Percentiles rank a stretch among this genome's conserved stretches.
phyloP scores from a whole-genome alignment of 2,113 vertebrate species.

The Dasyprocta punctata region DNA sequence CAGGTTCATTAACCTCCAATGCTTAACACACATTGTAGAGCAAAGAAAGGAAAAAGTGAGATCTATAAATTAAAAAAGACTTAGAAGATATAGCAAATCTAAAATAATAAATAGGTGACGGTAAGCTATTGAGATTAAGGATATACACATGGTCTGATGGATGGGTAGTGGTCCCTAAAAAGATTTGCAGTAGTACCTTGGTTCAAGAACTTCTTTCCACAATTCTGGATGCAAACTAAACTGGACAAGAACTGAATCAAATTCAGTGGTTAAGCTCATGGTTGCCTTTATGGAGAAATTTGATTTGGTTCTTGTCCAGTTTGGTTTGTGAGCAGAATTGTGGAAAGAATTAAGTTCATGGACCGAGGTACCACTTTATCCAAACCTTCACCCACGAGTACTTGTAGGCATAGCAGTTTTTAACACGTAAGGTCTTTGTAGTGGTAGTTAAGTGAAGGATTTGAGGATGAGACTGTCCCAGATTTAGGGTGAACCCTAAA shows the following conservation, averaged over 20 bases:
- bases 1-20: neutral
- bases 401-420: neutral
- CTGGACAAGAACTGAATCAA: too few species aligned
- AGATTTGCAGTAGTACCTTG: neutral
- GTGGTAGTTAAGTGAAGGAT: neutral
- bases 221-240: too few species aligned
- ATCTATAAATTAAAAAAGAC: neutral
- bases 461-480: neutral
- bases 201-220: too few species aligned
- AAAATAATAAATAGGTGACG: neutral
- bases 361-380: neutral
- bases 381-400: neutral
- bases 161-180: neutral
- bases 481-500: neutral
- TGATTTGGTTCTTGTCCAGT: too few species aligned
- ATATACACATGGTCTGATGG: neutral
- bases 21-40: neutral
- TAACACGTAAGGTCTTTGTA: neutral
- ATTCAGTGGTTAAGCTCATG: too few species aligned
- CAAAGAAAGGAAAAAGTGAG: neutral
- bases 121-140: neutral
- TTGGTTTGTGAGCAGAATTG: too few species aligned
- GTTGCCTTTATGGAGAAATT: too few species aligned
- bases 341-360: too few species aligned
- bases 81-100: neutral